phyloP scores from a whole-genome alignment of 2,888 invertebrate species.

The Mycogona germanica region DNA sequence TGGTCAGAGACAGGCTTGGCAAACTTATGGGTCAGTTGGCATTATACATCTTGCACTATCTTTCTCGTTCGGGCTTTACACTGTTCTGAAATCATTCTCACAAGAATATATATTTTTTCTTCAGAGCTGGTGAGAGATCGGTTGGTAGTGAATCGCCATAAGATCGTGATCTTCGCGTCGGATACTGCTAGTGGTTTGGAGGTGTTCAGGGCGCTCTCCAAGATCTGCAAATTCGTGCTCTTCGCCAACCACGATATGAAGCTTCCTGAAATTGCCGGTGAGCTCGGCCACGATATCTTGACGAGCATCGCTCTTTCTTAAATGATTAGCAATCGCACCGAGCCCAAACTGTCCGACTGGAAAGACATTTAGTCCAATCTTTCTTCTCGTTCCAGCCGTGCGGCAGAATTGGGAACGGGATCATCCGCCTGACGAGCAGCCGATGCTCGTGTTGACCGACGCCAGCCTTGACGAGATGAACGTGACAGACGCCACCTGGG shows the following conservation, averaged over 20 bases:
- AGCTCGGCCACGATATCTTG: too few relatives aligned
- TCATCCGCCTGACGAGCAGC: not conserved
- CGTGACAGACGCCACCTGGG: constrained; percentile 48
- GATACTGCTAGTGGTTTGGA: not conserved
- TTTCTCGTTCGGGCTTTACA: too few relatives aligned
- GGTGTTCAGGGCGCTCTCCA: too few relatives aligned
- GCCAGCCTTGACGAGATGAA: constrained; percentile 47
- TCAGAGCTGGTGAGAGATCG: not conserved
- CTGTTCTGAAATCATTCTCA: too few relatives aligned
- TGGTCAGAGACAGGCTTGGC: not conserved
- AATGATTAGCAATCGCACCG: too few relatives aligned
- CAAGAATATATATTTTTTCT: not conserved
- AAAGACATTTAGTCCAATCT: too few relatives aligned
- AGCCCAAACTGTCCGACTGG: too few relatives aligned
- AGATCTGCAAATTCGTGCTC: too few relatives aligned
- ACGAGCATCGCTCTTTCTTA: too few relatives aligned
- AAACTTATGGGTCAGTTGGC: not conserved
- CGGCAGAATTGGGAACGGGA: not conserved
- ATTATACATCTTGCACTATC: too few relatives aligned
- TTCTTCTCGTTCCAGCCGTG: not conserved
- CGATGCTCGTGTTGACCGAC: constrained; percentile 54
- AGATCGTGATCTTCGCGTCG: not conserved
- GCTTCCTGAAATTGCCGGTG: too few relatives aligned
- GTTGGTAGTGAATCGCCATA: not conserved
- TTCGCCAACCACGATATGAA: too few relatives aligned